Base-by-base conservation (phyloP, 2,888 invertebrate genomes). In the Hydrotaea cyrtoneurina region DNA sequence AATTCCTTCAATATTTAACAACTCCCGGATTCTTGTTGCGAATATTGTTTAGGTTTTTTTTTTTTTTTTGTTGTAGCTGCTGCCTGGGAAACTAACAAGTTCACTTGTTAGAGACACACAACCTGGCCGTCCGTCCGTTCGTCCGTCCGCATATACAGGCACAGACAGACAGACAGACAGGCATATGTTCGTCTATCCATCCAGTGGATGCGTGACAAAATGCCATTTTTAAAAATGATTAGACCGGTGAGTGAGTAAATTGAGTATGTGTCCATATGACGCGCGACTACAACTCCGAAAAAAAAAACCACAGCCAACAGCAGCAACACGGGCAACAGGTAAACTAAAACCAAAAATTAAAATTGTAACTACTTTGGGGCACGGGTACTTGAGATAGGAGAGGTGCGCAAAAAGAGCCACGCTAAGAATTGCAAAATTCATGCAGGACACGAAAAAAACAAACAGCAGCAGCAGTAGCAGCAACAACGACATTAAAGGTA, bases 151-250 rank as follows among this genome's bases (percentile, higher is more conserved):
- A 36, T 13, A 10, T 21, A 31, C 57, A 2, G 11, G 59, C 13
- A 19, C 15, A 1, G 13, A 62, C 62, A 31, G 1, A 15, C n/a
- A 50, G 8, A n/a, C n/a, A n/a, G 10, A 10, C 43, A 2, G 43
- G 3, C 59, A 26, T 26, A 57, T 26, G 26, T 59, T 15, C 7
- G 26, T 62, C 31, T 31, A 78, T 75, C 43, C 62, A 64, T 76
- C 7, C 83, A 76, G 43, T 72, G 83, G 89, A 90, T 90, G 90
- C 90, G 90, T 91, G 91, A 90, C 90, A 90, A 90, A 89, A 89
- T 88, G 89, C 90, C 89, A 90, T 90, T 91, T 89, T 90, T 89
- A 90, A 90, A 90, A 90, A 90, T 90, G 89, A 85, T 85, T 85
- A 82, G 79, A 80, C 76, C 82, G 39, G n/a, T 73, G 79, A 80